These are phyloP conservation scores for Cepaea nemoralis DNA, from an alignment of 1,140 invertebrate species.

Conservation along the genomic window DNA sequence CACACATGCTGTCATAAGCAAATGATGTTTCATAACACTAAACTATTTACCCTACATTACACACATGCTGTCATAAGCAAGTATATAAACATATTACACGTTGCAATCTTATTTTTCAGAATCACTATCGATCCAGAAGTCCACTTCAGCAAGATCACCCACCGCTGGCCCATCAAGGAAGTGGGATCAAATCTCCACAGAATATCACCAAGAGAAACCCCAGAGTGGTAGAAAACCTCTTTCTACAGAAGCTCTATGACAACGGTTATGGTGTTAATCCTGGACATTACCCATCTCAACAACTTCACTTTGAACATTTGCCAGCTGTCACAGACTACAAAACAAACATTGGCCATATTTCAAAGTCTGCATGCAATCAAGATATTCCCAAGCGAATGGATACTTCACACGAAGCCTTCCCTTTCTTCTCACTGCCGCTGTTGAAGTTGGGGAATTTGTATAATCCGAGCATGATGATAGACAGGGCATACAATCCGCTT, in stretches of 20 bases:
- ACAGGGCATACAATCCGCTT: conserved; percentile 44
- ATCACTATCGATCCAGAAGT: background rate
- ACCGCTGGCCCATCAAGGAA: conserved; percentile 27
- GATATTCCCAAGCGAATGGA: background rate
- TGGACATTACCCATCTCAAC: conserved; percentile 1
- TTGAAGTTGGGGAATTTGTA: conserved; percentile 49
- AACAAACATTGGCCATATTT: conserved; percentile 3
- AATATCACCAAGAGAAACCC: conserved; percentile 50
- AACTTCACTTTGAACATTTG: conserved; percentile 16
- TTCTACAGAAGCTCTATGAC: conserved; percentile 64
- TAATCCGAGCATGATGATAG: conserved; percentile 43
- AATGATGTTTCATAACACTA: too few relatives aligned
- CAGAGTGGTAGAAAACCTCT: conserved; percentile 57
- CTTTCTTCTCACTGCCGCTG: conserved; percentile 26
- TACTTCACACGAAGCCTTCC: background rate
- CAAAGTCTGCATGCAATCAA: background rate
- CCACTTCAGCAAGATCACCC: background rate
- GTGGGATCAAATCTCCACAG: conserved; percentile 43
- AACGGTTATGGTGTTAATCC: conserved; percentile 46
- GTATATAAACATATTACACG: background rate
- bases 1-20: too few relatives aligned
- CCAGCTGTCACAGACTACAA: conserved; percentile 32
- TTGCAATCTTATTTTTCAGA: background rate
- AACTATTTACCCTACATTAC: too few relatives aligned
- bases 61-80: too few relatives aligned